phyloP scores from a whole-genome alignment of 2,797 vertebrate species.

The Spinus pinus region DNA sequence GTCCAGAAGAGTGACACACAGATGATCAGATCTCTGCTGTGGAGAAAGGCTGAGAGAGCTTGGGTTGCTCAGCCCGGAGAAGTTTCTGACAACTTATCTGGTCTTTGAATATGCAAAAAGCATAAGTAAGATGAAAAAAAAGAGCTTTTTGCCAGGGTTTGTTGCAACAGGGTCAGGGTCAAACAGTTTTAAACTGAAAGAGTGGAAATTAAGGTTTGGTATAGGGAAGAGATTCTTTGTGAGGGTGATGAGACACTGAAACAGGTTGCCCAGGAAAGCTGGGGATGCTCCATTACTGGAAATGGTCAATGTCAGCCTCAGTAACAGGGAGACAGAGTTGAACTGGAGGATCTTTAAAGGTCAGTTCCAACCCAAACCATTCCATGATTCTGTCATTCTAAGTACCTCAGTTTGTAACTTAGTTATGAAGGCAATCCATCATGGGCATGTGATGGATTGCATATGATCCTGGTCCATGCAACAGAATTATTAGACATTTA shows the following conservation, averaged over 20 bases:
- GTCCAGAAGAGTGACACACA: background rate
- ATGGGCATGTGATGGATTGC: too few species aligned
- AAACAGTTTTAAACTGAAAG: background rate
- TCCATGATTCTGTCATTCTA: background rate
- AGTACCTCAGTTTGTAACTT: background rate
- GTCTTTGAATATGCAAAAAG: background rate
- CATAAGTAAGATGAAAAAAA: background rate
- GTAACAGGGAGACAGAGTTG: background rate
- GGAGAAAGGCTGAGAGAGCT: background rate
- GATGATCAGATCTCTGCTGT: background rate
- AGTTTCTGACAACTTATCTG: rapidly evolving
- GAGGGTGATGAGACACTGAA: background rate
- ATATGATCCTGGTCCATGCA: background rate
- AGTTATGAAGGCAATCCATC: background rate
- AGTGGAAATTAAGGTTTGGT: background rate
- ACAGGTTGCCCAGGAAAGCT: background rate
- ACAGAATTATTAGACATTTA: background rate
- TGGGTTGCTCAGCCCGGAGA: background rate
- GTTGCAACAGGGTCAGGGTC: rapidly evolving
- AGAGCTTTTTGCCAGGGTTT: background rate
- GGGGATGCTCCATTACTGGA: background rate
- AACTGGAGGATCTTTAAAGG: background rate
- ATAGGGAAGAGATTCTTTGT: background rate
- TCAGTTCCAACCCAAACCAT: background rate
- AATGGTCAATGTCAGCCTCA: background rate